Evolutionary conservation across 2,888 invertebrate genomes (phyloP).

Genomic region (Caradrina kadenii): DNA sequence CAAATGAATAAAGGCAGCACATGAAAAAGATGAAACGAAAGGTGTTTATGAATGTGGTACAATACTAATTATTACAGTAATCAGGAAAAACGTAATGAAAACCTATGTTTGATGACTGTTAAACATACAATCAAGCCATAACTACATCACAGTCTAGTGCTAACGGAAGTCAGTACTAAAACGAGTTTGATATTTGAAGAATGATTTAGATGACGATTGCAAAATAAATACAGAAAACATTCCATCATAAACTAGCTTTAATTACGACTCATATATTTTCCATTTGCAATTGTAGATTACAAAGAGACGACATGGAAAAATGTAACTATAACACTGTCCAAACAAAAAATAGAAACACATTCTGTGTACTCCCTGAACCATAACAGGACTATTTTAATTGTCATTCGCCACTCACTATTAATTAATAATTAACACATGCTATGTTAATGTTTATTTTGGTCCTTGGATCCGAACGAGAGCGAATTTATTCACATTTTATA

Average conservation of each 20-base stretch:
- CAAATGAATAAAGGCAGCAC: neutral
- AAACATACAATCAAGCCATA: constrained; percentile 16
- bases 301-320: constrained; percentile 6
- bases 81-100: constrained; percentile 15
- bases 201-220: constrained; percentile 39
- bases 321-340: constrained; percentile 14
- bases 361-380: constrained; percentile 37
- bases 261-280: constrained; percentile 33
- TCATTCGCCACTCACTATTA: constrained; percentile 24
- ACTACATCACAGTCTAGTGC: constrained; percentile 30
- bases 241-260: constrained; percentile 5
- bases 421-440: constrained; percentile 13
- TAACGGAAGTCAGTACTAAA: constrained; percentile 38
- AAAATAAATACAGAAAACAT: constrained; percentile 32
- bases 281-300: constrained; percentile 7
- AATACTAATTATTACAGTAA: neutral
- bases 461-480: neutral
- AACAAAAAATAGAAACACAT: constrained; percentile 38
- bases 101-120: constrained; percentile 10
- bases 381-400: constrained; percentile 35
- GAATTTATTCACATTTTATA: neutral
- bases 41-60: neutral
- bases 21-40: constrained; percentile 9
- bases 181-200: constrained; percentile 41
- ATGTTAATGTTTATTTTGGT: constrained; percentile 14